These are phyloP conservation scores for Lasius platythorax DNA, from an alignment of 2,888 invertebrate species.

Conservation along the genomic window DNA sequence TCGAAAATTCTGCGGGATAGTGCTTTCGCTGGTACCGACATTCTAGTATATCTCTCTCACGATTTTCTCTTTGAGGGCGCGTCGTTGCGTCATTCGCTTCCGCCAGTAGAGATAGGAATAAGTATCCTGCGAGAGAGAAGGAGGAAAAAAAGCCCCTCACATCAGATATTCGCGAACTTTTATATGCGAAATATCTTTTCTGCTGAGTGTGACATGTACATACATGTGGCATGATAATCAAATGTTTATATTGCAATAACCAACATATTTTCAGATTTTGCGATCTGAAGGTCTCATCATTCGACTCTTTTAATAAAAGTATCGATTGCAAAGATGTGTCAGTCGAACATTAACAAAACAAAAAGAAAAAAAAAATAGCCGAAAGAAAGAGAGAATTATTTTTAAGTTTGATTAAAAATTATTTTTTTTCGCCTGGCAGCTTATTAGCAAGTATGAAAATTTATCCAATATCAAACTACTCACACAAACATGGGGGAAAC, in stretches of 20 bases:
- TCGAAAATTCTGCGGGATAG: slow-evolving; percentile 72
- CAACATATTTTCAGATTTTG: background rate
- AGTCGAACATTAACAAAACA: background rate
- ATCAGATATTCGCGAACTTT: slow-evolving; percentile 25
- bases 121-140: background rate
- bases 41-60: slow-evolving; percentile 65
- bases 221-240: background rate
- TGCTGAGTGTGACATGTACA: background rate
- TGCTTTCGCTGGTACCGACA: slow-evolving; percentile 74
- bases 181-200: slow-evolving; percentile 23
- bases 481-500: background rate
- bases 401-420: slow-evolving; percentile 37
- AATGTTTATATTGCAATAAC: background rate
- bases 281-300: background rate
- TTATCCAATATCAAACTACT: background rate
- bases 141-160: slow-evolving; percentile 24
- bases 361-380: background rate
- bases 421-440: background rate
- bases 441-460: background rate
- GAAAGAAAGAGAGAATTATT: slow-evolving; percentile 19
- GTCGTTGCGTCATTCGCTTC: slow-evolving; percentile 47
- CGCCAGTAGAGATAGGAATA: background rate
- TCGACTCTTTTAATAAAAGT: background rate
- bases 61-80: slow-evolving; percentile 64
- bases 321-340: background rate